A percentile compares a stretch with the other conserved stretches of the same genome.
These are phyloP conservation scores for Phragmatobia fuliginosa DNA, from an alignment of 2,888 invertebrate species.

Conservation along the genomic window DNA sequence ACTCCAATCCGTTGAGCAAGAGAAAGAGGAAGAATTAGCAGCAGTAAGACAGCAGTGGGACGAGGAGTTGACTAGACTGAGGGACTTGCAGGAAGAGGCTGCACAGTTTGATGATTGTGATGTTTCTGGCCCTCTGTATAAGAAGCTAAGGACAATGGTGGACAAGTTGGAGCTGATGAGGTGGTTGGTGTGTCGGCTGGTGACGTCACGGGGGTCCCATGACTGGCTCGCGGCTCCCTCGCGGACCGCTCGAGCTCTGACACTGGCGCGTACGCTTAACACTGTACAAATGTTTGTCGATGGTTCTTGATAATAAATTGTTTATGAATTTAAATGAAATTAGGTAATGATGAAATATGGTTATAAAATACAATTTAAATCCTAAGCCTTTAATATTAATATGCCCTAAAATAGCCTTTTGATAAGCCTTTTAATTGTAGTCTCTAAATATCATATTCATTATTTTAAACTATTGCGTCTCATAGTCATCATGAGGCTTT, in stretches of 20 bases:
- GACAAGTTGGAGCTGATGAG: constrained; percentile 70
- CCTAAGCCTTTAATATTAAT: too few relatives aligned
- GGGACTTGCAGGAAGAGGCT: constrained; percentile 46
- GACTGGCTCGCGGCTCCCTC: constrained; percentile 68
- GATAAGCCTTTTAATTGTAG: too few relatives aligned
- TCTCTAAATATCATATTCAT: too few relatives aligned
- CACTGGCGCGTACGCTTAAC: constrained; percentile 53
- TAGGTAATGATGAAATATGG: too few relatives aligned
- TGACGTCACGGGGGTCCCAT: constrained; percentile 56
- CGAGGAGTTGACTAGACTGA: constrained; percentile 51
- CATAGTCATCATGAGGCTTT: too few relatives aligned
- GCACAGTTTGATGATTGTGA: constrained; percentile 43
- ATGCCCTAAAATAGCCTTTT: too few relatives aligned
- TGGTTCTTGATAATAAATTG: constrained; percentile 3
- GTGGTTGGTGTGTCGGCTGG: constrained; percentile 62
- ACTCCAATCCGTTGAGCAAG: constrained; percentile 49
- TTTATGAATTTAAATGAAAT: too few relatives aligned
- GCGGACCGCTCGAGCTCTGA: constrained; percentile 49
- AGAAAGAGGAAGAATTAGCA: constrained; percentile 56
- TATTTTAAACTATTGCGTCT: too few relatives aligned
- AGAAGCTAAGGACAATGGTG: constrained; percentile 60
- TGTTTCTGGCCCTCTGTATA: constrained; percentile 53
- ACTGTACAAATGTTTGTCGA: constrained; percentile 30
- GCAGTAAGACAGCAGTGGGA: constrained; percentile 63
- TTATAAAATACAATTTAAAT: too few relatives aligned